phyloP scores from a whole-genome alignment of 1,140 invertebrate genomes.

The Ganaspis sp. region DNA sequence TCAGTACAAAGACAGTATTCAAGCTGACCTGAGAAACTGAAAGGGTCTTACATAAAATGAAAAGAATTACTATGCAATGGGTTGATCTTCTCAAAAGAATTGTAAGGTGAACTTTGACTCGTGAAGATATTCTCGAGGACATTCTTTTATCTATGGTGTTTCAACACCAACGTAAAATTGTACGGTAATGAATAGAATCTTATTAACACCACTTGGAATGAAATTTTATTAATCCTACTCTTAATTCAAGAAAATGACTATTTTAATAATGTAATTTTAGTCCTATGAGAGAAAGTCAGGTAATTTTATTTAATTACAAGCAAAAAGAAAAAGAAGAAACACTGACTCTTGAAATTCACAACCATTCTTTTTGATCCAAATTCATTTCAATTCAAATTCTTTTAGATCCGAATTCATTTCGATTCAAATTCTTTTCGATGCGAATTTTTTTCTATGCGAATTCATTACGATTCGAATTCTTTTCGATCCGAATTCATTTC shows the following conservation, averaged over 20 bases:
- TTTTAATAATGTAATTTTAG: background rate
- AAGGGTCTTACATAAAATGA: constrained; percentile 1
- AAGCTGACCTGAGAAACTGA: constrained; percentile 38
- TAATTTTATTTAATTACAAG: too few species aligned
- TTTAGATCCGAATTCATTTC: too few species aligned
- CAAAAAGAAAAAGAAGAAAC: too few species aligned
- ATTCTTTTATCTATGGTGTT: background rate
- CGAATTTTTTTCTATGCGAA: too few species aligned
- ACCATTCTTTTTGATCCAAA: too few species aligned
- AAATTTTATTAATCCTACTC: background rate
- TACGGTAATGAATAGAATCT: background rate
- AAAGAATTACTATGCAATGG: constrained; percentile 1
- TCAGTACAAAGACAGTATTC: constrained; percentile 33
- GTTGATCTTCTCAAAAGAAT: constrained; percentile 26
- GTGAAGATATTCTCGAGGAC: background rate
- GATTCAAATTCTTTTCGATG: too few species aligned
- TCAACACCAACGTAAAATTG: background rate
- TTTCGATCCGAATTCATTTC: too few species aligned
- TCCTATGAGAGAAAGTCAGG: too few species aligned
- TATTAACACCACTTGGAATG: too few species aligned
- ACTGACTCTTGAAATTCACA: too few species aligned
- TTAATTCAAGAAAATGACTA: background rate
- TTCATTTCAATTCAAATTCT: too few species aligned
- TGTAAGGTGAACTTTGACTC: constrained; percentile 7
- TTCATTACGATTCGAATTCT: too few species aligned